These are phyloP conservation scores for Himalopsyche anomala DNA, from an alignment of 2,888 invertebrate genomes.

Conservation along the genomic window DNA sequence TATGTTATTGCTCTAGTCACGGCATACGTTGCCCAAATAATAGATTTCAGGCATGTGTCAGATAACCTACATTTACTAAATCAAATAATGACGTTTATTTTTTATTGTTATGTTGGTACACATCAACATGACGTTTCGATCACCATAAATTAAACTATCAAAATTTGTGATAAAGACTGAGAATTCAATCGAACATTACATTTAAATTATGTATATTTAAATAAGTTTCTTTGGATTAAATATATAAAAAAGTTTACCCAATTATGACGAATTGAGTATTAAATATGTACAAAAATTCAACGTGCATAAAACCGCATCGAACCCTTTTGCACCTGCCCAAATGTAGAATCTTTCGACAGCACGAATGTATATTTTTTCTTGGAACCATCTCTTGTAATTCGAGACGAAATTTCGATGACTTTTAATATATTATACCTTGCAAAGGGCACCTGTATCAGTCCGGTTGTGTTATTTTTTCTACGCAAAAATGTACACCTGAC, in stretches of 20 bases:
- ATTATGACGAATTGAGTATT: no score
- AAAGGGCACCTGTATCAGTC: slow-evolving; percentile 54
- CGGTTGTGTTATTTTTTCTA: slow-evolving; percentile 46
- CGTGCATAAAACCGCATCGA: neutral
- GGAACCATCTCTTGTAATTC: neutral
- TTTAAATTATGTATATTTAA: no score
- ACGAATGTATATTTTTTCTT: neutral
- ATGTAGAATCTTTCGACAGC: slow-evolving; percentile 10
- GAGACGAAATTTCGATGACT: slow-evolving; percentile 21
- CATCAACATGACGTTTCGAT: no score
- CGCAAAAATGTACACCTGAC: slow-evolving; percentile 64
- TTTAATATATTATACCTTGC: neutral
- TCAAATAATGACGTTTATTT: slow-evolving; percentile 1
- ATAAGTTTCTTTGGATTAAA: no score
- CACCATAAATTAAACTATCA: no score
- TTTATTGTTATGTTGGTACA: no score
- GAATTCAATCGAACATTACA: no score
- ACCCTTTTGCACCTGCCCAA: slow-evolving; percentile 22
- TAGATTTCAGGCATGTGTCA: neutral
- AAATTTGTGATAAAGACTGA: no score
- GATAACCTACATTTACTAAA: neutral
- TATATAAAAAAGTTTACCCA: no score
- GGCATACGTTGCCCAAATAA: slow-evolving; percentile 8
- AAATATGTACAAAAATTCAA: neutral
- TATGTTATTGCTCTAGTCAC: neutral